phyloP scores from a whole-genome alignment of 2,797 vertebrate species.

The Neosalanx taihuensis region DNA sequence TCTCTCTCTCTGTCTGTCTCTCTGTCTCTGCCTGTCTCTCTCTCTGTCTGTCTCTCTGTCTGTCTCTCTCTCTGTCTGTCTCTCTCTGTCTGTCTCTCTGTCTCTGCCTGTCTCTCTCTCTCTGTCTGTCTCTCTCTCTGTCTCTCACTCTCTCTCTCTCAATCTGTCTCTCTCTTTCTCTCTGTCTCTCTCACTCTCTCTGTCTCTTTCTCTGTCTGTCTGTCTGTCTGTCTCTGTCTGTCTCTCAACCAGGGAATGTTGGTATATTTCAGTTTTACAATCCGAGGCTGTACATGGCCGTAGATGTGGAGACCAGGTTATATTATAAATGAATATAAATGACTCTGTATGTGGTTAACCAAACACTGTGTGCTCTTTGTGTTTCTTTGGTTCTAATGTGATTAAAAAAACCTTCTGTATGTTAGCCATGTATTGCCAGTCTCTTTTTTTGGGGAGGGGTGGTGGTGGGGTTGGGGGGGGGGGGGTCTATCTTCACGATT shows the following conservation, averaged over 20 bases:
- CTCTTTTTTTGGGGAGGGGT: slow-evolving; percentile 57
- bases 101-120: not conserved
- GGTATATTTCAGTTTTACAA: slow-evolving; percentile 66
- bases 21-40: too few relatives aligned
- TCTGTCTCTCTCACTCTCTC: slow-evolving; percentile 18
- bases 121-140: not conserved
- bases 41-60: not conserved
- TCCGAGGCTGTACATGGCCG: slow-evolving; percentile 57
- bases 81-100: slow-evolving; percentile 12
- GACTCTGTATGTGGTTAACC: slow-evolving; percentile 64
- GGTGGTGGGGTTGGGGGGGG: too few relatives aligned
- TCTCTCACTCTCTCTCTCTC: slow-evolving; percentile 3
- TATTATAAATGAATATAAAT: slow-evolving; percentile 70
- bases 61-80: not conserved
- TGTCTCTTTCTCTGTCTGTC: slow-evolving; percentile 6
- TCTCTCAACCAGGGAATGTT: slow-evolving; percentile 50
- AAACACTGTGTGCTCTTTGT: slow-evolving; percentile 51
- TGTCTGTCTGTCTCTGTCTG: too few relatives aligned
- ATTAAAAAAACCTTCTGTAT: slow-evolving; percentile 58
- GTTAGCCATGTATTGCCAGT: slow-evolving; percentile 39
- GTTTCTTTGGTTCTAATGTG: slow-evolving; percentile 61
- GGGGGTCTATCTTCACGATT: too few relatives aligned
- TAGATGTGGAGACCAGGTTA: slow-evolving; percentile 59
- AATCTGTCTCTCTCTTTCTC: slow-evolving; percentile 2
- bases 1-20: too few relatives aligned